Conservation (phyloP, 2,113 vertebrate species). For the Fulmarus glacialis region DNA sequence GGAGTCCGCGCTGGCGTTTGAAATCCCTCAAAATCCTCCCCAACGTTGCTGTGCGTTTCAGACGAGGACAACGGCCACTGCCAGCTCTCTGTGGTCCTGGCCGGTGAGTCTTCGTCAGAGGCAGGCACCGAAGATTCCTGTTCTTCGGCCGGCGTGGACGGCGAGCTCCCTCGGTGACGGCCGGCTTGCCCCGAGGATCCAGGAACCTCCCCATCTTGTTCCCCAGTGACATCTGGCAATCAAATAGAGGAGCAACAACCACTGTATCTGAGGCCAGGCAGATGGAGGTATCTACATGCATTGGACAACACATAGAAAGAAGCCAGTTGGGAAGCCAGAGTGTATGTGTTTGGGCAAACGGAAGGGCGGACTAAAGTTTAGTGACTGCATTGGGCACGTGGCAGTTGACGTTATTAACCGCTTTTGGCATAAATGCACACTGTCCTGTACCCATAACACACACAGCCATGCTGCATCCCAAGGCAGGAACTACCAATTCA, state of each 20-base stretch:
- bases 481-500: slow-evolving; percentile 64
- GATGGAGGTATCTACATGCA: slow-evolving; percentile 78
- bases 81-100: slow-evolving; percentile 76
- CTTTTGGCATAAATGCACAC: slow-evolving; percentile 45
- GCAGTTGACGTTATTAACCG: slow-evolving; percentile 23
- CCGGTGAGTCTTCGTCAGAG: slow-evolving; percentile 73
- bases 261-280: slow-evolving; percentile 78
- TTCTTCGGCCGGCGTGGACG: slow-evolving; percentile 72
- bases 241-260: slow-evolving; percentile 79
- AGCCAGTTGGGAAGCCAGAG: slow-evolving; percentile 76
- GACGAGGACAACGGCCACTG: slow-evolving; percentile 73
- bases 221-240: slow-evolving; percentile 79
- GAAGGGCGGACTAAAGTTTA: slow-evolving; percentile 67
- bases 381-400: slow-evolving; percentile 54
- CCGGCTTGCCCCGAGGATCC: slow-evolving; percentile 73
- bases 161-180: slow-evolving; percentile 72
- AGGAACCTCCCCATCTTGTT: slow-evolving; percentile 77
- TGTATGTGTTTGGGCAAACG: slow-evolving; percentile 74
- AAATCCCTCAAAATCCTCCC: slow-evolving; percentile 77
- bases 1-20: slow-evolving; percentile 73
- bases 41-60: slow-evolving; percentile 75
- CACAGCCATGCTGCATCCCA: slow-evolving; percentile 73
- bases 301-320: slow-evolving; percentile 78
- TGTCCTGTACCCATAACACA: slow-evolving; percentile 74
- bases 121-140: slow-evolving; percentile 74